Evolutionary conservation across 2,888 invertebrate genomes (phyloP), one percentile per base, ranked within the genome.

Genomic region (Eilema caniola): DNA sequence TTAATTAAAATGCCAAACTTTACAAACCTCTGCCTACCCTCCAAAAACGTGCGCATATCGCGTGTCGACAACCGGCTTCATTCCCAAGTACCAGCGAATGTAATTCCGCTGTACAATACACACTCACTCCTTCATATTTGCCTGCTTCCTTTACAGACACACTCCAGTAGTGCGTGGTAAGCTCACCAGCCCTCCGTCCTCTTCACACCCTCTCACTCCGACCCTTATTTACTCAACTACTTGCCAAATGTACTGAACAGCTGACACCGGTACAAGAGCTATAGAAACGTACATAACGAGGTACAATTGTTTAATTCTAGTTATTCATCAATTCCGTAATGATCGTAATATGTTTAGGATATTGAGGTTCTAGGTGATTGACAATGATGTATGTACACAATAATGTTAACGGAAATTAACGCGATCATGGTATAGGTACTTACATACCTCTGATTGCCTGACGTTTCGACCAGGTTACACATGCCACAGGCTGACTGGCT

Each of bases 171-270:
- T 67, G 67, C 71, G 56, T 59, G 20, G 71, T 71, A 64, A 64
- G 67, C 71, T 37, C 59, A 59, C 66, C 33, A 60, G n/a, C 79
- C 73, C 73, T 70, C 71, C 62, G 70, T 10, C 72, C 73, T 65
- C 67, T 20, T 67, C 28, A 71, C 37, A 59, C 73, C 76, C 80
- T 73, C 68, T 28, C 72, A 10, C 16, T 4, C 37, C 20, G 53
- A 28, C 68, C 69, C 66, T 66, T 69, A 53, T 72, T 72, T 65
- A 33, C 63, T 62, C 63, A 63, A 62, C 66, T 14, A 66, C 69
- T 66, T 31, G 72, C 66, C 66, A 61, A 72, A 72, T 69, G 66
- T 69, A 66, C 66, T 23, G 47, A 69, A 72, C 72, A 72, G 72
- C 72, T 72, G 72, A 72, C 69, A 63, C 37, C 11, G 56, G 33